phyloP scores from a whole-genome alignment of 1,140 invertebrate species.

The Euura saliciscinereae region DNA sequence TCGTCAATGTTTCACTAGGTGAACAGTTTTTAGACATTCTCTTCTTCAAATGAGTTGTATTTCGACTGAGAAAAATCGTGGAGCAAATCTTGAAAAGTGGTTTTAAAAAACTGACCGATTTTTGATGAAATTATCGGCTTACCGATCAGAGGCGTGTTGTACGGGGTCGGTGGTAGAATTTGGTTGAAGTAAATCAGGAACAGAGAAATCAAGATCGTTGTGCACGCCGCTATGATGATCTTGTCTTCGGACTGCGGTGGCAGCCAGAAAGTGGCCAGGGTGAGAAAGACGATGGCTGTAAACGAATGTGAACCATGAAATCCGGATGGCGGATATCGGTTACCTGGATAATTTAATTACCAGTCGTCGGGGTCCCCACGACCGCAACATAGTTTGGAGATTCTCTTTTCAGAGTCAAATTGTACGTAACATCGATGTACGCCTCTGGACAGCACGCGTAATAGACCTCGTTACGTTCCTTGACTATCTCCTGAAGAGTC shows the following conservation, averaged over 20 bases:
- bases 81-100: too few species aligned
- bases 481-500: constrained; percentile 58
- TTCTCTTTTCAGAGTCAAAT: constrained; percentile 61
- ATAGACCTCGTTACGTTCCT: constrained; percentile 49
- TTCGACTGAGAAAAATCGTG: too few species aligned
- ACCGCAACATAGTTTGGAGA: constrained; percentile 68
- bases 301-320: constrained; percentile 22
- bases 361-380: constrained; percentile 66
- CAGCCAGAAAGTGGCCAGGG: constrained; percentile 68
- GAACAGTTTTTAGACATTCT: too few species aligned
- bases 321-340: neutral
- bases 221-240: constrained; percentile 66
- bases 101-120: too few species aligned
- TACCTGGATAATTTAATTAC: constrained; percentile 46
- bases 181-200: constrained; percentile 70
- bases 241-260: constrained; percentile 71
- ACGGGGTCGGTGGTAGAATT: constrained; percentile 65
- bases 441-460: constrained; percentile 61
- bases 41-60: too few species aligned
- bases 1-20: too few species aligned
- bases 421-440: constrained; percentile 63
- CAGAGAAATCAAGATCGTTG: constrained; percentile 63
- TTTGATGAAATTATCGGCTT: constrained; percentile 25
- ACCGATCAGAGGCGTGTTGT: constrained; percentile 71
- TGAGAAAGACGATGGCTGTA: constrained; percentile 67